phyloP scores from a whole-genome alignment of 2,888 invertebrate genomes.

The Iselma pallidipennis region DNA sequence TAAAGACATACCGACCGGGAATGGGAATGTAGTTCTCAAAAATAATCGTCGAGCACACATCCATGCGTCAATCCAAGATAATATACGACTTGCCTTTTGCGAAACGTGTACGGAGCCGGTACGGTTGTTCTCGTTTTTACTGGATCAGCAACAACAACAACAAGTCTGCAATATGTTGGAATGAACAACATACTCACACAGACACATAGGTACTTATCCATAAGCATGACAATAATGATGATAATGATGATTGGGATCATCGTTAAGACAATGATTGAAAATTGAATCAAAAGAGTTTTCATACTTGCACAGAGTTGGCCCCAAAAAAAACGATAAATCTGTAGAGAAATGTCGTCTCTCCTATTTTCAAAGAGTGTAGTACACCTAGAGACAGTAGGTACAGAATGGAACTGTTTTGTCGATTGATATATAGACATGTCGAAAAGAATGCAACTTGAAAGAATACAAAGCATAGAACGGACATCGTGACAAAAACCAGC shows the following conservation, averaged over 20 bases:
- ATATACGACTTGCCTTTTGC: conserved; percentile 47
- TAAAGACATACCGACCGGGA: conserved; percentile 46
- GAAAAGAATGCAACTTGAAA: conserved; percentile 40
- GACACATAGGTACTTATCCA: not conserved
- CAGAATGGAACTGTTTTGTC: conserved; percentile 15
- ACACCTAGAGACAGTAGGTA: not conserved
- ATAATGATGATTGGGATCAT: not conserved
- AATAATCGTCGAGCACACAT: conserved; percentile 51
- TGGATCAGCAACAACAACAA: conserved; percentile 25
- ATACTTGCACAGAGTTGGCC: not conserved
- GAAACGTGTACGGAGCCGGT: conserved; percentile 47
- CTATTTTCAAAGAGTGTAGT: not conserved
- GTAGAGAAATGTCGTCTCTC: not conserved
- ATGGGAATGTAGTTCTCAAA: conserved; percentile 53
- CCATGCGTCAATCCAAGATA: conserved; percentile 51
- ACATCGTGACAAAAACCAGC: conserved; percentile 50
- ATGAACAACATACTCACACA: conserved; percentile 22
- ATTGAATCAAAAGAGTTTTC: not conserved
- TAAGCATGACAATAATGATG: not conserved
- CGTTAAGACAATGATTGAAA: not conserved
- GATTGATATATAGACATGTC: conserved; percentile 44
- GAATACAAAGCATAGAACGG: conserved; percentile 40
- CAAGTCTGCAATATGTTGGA: conserved; percentile 41
- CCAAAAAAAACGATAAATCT: too few species aligned
- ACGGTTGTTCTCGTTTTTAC: conserved; percentile 47